Percentiles rank a stretch among this genome's conserved stretches.
Evolutionary conservation across 2,888 invertebrate species (phyloP).

Genomic region (Hypolimnas misippus): DNA sequence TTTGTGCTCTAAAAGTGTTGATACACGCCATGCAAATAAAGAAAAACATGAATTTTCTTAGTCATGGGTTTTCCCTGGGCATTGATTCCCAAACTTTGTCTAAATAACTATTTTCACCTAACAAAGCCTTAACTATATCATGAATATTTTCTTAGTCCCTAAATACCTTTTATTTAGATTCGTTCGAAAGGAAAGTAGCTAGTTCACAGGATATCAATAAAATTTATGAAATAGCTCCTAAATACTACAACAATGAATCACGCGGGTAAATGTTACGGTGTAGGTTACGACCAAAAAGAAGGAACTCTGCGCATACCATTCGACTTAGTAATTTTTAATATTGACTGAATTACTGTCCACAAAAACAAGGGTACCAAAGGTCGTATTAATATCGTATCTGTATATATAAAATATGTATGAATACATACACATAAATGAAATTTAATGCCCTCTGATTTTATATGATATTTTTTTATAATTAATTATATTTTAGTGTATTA

Average conservation of each 20-base stretch:
- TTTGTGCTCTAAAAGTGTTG: too few species aligned
- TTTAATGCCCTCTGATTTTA: too few species aligned
- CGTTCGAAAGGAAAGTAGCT: too few species aligned
- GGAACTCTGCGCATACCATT: constrained; percentile 22
- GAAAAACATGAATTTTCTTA: too few species aligned
- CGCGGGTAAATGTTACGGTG: constrained; percentile 11
- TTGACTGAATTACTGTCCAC: neutral
- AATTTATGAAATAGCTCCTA: neutral
- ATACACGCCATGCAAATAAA: too few species aligned
- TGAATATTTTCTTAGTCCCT: too few species aligned
- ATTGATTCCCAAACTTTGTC: too few species aligned
- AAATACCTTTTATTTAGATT: neutral
- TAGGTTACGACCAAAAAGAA: constrained; percentile 17
- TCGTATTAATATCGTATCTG: too few species aligned
- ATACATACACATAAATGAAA: too few species aligned
- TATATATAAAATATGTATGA: too few species aligned
- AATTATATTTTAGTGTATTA: neutral
- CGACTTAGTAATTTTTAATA: constrained; percentile 16
- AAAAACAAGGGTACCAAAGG: neutral
- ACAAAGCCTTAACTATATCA: too few species aligned
- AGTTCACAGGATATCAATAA: neutral
- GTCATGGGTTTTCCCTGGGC: neutral
- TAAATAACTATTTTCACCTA: too few species aligned
- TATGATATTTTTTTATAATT: neutral
- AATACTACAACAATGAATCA: constrained; percentile 24